These are phyloP conservation scores for Pseudomyrmex dendroicus DNA, from an alignment of 1,140 invertebrate species.

Conservation along the genomic window DNA sequence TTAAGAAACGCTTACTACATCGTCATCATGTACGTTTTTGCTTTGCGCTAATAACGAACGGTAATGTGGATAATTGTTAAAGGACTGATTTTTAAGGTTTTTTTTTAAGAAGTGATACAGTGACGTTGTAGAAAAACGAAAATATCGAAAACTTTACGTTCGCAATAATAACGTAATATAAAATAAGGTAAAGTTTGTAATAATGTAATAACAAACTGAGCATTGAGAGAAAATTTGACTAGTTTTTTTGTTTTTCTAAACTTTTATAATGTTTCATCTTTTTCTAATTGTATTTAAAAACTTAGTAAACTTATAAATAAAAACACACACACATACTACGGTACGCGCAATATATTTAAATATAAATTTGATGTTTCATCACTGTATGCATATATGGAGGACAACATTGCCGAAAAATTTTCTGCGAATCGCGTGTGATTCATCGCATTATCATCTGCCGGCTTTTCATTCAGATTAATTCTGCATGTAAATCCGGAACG, in stretches of 20 bases:
- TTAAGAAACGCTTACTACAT: background rate
- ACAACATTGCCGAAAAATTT: conserved; percentile 29
- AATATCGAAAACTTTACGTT: background rate
- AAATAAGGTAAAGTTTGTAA: background rate
- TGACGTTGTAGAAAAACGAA: background rate
- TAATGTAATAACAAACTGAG: background rate
- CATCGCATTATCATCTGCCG: conserved; percentile 45
- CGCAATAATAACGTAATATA: background rate
- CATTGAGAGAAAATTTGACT: background rate
- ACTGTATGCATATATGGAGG: background rate
- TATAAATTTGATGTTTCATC: no score
- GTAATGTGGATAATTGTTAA: no score
- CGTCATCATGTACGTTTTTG: conserved; percentile 28
- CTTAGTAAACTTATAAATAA: no score
- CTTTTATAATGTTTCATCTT: background rate
- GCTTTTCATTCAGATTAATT: conserved; percentile 30
- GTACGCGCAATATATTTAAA: no score
- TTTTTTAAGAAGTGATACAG: no score
- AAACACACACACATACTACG: no score
- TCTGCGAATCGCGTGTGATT: conserved; percentile 63
- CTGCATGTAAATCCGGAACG: background rate
- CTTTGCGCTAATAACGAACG: background rate
- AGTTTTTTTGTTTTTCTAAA: background rate
- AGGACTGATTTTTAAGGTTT: no score
- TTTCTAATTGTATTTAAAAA: background rate